Percentiles rank a stretch among this genome's conserved stretches.
These are phyloP conservation scores for Calliopsis andreniformis DNA, from an alignment of 1,140 invertebrate genomes.

Conservation along the genomic window DNA sequence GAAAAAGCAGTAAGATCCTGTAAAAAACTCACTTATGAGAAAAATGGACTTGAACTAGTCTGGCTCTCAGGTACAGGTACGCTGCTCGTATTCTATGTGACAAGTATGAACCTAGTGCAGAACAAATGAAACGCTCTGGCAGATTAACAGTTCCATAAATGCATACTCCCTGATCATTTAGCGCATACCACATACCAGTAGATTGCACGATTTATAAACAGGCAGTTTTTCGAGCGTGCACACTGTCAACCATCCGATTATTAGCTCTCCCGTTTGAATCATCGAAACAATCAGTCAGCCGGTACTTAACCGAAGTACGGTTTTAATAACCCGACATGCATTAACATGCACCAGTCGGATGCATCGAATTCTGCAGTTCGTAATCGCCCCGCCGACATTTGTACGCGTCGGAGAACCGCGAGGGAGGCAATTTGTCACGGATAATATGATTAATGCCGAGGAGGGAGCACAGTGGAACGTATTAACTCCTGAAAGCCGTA, in stretches of 20 bases:
- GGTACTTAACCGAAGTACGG: neutral
- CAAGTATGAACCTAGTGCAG: neutral
- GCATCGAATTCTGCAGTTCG: slow-evolving; percentile 32
- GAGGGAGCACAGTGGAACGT: neutral
- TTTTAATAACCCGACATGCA: slow-evolving; percentile 29
- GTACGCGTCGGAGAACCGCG: slow-evolving; percentile 25
- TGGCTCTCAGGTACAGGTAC: too few relatives aligned
- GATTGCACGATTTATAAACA: slow-evolving; percentile 1
- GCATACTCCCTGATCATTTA: slow-evolving; percentile 6
- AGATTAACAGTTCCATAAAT: neutral
- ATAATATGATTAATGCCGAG: slow-evolving; percentile 41
- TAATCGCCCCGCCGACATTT: slow-evolving; percentile 4
- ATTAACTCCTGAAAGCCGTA: slow-evolving; percentile 6
- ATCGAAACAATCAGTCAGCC: slow-evolving; percentile 1
- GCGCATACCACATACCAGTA: neutral
- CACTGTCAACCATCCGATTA: slow-evolving; percentile 1
- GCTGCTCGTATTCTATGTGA: too few relatives aligned
- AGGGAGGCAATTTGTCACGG: slow-evolving; percentile 38
- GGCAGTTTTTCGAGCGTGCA: neutral
- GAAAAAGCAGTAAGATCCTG: too few relatives aligned
- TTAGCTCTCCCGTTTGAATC: neutral
- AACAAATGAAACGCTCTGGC: slow-evolving; percentile 13
- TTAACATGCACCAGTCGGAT: slow-evolving; percentile 22
- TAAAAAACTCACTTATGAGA: too few relatives aligned
- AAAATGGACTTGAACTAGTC: too few relatives aligned